A percentile compares a stretch with the other conserved stretches of the same genome.
phyloP scores from a whole-genome alignment of 2,113 vertebrate species.

The Scopus umbretta region DNA sequence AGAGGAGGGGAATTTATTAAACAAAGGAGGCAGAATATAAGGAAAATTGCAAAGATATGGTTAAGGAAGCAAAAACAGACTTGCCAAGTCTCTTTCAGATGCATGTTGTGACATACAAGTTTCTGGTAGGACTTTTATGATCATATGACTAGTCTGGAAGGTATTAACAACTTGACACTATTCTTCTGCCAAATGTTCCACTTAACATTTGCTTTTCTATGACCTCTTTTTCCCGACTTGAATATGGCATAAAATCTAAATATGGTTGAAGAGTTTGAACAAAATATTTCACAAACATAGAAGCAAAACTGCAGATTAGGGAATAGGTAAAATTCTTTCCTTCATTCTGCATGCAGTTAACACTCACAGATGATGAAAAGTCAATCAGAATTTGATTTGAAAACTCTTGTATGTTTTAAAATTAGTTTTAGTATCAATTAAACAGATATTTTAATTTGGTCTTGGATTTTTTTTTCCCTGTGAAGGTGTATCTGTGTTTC shows the following conservation, averaged over 20 bases:
- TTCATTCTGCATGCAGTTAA: neutral
- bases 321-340: neutral
- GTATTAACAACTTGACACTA: neutral
- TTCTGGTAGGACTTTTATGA: neutral
- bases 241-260: neutral
- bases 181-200: neutral
- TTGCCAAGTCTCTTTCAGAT: neutral
- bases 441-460: neutral
- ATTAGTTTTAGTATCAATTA: neutral
- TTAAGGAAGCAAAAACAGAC: neutral
- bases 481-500: neutral
- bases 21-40: neutral
- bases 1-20: neutral
- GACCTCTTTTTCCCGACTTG: neutral
- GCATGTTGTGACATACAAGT: neutral
- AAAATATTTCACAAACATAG: neutral
- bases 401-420: neutral
- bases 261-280: neutral
- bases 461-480: accelerated
- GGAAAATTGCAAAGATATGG: neutral
- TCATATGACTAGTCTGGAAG: slow-evolving; percentile 12
- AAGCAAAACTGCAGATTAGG: neutral
- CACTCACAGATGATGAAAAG: neutral
- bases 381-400: neutral
- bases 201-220: neutral